A percentile compares a stretch with the other conserved stretches of the same genome.
phyloP scores from a whole-genome alignment of 2,113 vertebrate genomes.

The Rhineura floridana region DNA sequence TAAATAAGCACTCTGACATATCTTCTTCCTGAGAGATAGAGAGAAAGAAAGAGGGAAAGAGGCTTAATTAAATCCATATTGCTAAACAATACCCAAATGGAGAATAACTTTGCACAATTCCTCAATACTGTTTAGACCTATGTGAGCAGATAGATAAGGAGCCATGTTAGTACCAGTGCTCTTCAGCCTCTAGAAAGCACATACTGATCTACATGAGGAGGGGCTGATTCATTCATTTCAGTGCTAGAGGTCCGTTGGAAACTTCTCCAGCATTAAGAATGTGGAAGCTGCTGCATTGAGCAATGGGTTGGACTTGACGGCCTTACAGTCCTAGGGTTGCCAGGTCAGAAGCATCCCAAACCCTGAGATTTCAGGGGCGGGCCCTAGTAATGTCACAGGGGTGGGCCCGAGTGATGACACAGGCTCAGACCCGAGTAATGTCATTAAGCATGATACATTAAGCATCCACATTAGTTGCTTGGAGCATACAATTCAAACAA shows the following conservation, averaged over 20 bases:
- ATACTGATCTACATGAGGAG: not conserved
- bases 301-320: too few species aligned
- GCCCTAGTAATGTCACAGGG: too few species aligned
- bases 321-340: too few species aligned
- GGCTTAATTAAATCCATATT: not conserved
- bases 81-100: not conserved
- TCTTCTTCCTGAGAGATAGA: not conserved
- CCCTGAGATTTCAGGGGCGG: too few species aligned
- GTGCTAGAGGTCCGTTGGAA: not conserved
- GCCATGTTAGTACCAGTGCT: not conserved
- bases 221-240: not conserved
- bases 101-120: not conserved
- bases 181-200: not conserved
- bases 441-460: too few species aligned
- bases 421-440: too few species aligned
- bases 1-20: slow-evolving; percentile 10
- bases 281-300: too few species aligned
- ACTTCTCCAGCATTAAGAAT: not conserved
- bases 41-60: not conserved
- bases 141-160: not conserved
- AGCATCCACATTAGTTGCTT: too few species aligned
- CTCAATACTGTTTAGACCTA: not conserved
- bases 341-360: too few species aligned
- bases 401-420: too few species aligned
- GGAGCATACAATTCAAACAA: too few species aligned